phyloP scores from a whole-genome alignment of 2,888 invertebrate species.

The Phymatocera aterrima region DNA sequence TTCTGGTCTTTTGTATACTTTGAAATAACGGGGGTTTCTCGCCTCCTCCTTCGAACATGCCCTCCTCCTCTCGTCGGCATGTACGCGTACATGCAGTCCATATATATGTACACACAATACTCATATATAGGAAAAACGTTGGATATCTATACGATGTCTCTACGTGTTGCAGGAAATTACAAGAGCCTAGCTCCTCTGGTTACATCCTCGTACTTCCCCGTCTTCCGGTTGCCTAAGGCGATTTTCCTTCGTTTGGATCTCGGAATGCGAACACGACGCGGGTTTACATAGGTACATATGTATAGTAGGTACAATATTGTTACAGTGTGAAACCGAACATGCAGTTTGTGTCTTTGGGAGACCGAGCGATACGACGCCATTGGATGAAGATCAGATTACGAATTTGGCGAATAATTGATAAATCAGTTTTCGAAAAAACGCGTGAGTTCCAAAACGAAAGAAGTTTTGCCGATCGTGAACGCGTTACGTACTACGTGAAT shows the following conservation, averaged over 20 bases:
- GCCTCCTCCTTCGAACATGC: not conserved
- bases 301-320: too few species aligned
- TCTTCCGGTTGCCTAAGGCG: constrained; percentile 30
- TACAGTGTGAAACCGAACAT: too few species aligned
- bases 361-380: too few species aligned
- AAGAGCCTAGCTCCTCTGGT: constrained; percentile 23
- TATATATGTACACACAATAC: not conserved
- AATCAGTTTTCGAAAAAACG: not conserved
- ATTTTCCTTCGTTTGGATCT: constrained; percentile 22
- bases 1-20: constrained; percentile 25
- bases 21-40: not conserved
- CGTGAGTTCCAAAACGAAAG: not conserved
- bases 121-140: not conserved
- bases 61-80: not conserved
- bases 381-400: too few species aligned
- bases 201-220: not conserved
- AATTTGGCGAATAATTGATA: too few species aligned
- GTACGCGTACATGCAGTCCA: not conserved
- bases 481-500: not conserved
- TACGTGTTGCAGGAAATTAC: constrained; percentile 39
- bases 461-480: not conserved
- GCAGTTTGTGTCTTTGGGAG: too few species aligned
- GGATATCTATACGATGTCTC: constrained; percentile 19
- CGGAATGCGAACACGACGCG: not conserved
- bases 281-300: too few species aligned